A percentile compares a stretch with the other conserved stretches of the same genome.
phyloP scores from a whole-genome alignment of 2,113 vertebrate species.

The Psittacara wagleri region DNA sequence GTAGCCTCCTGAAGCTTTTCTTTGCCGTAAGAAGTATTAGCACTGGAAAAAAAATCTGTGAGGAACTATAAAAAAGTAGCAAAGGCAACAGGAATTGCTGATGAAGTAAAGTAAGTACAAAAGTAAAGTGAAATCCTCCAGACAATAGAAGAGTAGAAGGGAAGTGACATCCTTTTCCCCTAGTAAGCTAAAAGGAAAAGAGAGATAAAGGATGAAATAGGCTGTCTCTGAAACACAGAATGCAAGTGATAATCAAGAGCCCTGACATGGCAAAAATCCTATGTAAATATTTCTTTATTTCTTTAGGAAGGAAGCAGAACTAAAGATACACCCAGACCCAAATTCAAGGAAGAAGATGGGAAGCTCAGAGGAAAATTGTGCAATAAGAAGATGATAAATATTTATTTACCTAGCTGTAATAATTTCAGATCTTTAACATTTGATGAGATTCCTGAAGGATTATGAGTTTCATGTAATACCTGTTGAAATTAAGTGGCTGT shows the following conservation, averaged over 20 bases:
- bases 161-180: slow-evolving; percentile 3
- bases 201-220: background rate
- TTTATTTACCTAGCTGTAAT: background rate
- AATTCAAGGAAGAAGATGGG: background rate
- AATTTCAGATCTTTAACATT: background rate
- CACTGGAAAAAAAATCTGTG: background rate
- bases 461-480: background rate
- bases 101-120: background rate
- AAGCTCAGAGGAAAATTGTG: background rate
- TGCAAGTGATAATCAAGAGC: background rate
- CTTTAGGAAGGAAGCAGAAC: slow-evolving; percentile 34
- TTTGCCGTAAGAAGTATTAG: background rate
- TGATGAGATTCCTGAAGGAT: background rate
- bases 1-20: background rate
- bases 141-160: slow-evolving; percentile 8
- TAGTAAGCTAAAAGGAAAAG: background rate
- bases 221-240: background rate
- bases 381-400: background rate
- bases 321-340: background rate
- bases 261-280: slow-evolving; percentile 31
- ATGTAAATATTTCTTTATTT: slow-evolving; percentile 1
- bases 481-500: background rate
- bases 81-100: background rate
- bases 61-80: background rate
- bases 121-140: slow-evolving; percentile 5